Conservation (phyloP, 2,113 vertebrate species). For the Blennius ocellaris region DNA sequence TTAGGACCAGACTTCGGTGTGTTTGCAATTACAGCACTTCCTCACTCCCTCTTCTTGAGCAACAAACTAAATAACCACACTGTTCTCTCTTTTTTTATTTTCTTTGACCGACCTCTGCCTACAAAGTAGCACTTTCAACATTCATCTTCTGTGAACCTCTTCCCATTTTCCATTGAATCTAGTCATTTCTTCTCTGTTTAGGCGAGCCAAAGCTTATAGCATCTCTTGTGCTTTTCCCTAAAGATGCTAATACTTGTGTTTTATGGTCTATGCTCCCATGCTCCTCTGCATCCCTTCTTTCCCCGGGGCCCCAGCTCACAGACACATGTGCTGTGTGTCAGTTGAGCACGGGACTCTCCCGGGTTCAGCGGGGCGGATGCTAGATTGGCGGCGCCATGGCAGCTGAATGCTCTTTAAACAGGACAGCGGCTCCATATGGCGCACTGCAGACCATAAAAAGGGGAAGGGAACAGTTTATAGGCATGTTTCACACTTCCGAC, state of each 20-base stretch:
- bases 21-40: constrained; percentile 83
- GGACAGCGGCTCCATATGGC: constrained; percentile 80
- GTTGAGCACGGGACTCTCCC: constrained; percentile 61
- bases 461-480: constrained; percentile 79
- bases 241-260: background rate
- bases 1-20: constrained; percentile 80
- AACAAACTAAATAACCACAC: constrained; percentile 60
- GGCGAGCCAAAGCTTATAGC: background rate
- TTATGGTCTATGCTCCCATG: constrained; percentile 32
- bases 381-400: constrained; percentile 70
- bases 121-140: constrained; percentile 17
- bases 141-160: constrained; percentile 14
- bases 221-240: background rate
- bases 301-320: constrained; percentile 59
- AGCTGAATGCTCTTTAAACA: constrained; percentile 77
- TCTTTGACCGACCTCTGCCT: constrained; percentile 30
- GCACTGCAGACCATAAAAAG: constrained; percentile 71
- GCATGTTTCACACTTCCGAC: constrained; percentile 85
- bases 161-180: background rate
- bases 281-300: constrained; percentile 52
- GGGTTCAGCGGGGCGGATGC: constrained; percentile 71
- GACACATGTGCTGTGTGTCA: constrained; percentile 81
- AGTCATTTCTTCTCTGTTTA: background rate
- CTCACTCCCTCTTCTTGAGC: constrained; percentile 64
- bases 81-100: constrained; percentile 16